Evolutionary conservation across 92 coral and sea anemone species (phyloP).

Genomic region (Epizoanthus ramosus): DNA sequence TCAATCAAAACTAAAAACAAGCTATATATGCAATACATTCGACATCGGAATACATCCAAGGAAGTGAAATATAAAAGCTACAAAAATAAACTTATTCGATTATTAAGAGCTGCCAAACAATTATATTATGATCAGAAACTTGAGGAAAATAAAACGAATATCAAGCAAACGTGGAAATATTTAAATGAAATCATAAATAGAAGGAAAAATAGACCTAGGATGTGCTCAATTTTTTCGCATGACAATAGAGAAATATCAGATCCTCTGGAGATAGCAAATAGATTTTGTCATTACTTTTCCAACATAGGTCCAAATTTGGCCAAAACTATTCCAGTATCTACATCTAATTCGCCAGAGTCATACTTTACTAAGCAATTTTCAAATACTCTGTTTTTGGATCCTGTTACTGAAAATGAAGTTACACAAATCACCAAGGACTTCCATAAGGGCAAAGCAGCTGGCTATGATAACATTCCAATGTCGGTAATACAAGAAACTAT

Average conservation of each 20-base stretch:
- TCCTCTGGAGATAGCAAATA: constrained; percentile 2
- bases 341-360: too few relatives aligned
- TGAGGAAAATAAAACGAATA: neutral
- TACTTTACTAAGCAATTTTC: too few relatives aligned
- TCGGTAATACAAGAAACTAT: constrained; percentile 17
- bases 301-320: constrained; percentile 1
- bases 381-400: too few relatives aligned
- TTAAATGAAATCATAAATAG: too few relatives aligned
- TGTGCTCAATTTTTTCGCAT: too few relatives aligned
- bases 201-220: too few relatives aligned
- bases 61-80: too few relatives aligned
- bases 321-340: neutral
- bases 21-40: constrained; percentile 17
- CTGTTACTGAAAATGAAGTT: too few relatives aligned
- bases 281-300: neutral
- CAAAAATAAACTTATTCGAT: constrained; percentile 4
- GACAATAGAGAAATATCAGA: neutral
- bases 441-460: neutral
- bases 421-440: too few relatives aligned
- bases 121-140: neutral
- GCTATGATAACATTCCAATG: constrained; percentile 35
- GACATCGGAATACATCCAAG: too few relatives aligned
- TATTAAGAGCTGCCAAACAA: constrained; percentile 21
- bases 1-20: constrained; percentile 21
- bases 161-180: neutral